phyloP scores from a whole-genome alignment of 2,113 vertebrate species.

The Passer montanus region DNA sequence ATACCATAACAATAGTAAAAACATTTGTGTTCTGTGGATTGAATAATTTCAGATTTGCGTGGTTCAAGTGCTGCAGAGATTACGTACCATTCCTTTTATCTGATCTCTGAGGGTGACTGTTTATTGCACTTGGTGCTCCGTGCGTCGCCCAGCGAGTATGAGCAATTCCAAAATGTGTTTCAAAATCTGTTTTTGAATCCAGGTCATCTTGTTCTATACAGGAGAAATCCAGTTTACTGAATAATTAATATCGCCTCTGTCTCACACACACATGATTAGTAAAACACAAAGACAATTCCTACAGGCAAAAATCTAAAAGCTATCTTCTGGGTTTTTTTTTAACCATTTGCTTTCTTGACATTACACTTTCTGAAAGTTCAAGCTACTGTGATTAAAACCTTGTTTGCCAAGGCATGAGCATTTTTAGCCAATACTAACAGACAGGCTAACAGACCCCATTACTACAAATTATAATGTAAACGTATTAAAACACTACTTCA shows the following conservation, averaged over 20 bases:
- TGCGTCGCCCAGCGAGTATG: slow-evolving; percentile 98
- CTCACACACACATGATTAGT: neutral
- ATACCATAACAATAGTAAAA: neutral
- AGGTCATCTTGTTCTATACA: slow-evolving; percentile 85
- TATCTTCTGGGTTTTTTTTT: neutral
- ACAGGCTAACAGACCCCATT: neutral
- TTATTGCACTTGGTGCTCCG: slow-evolving; percentile 87
- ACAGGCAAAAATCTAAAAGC: neutral
- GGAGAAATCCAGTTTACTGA: neutral
- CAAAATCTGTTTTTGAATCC: slow-evolving; percentile 85
- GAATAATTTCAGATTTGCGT: neutral
- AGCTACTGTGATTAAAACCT: neutral
- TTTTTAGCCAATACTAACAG: slow-evolving; percentile 4
- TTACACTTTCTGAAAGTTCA: neutral
- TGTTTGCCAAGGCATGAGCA: neutral
- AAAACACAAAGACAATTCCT: neutral
- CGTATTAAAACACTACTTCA: neutral
- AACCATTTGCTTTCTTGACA: neutral
- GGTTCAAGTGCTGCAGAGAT: neutral
- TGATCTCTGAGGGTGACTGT: slow-evolving; percentile 95
- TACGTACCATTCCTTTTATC: slow-evolving; percentile 89
- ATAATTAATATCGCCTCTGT: neutral
- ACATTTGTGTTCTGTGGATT: neutral
- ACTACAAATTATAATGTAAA: slow-evolving; percentile 13
- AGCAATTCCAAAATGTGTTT: slow-evolving; percentile 91